A percentile compares a stretch with the other conserved stretches of the same genome.
Evolutionary conservation across 2,888 invertebrate species (phyloP).

Genomic region (Ethmia dodecea): DNA sequence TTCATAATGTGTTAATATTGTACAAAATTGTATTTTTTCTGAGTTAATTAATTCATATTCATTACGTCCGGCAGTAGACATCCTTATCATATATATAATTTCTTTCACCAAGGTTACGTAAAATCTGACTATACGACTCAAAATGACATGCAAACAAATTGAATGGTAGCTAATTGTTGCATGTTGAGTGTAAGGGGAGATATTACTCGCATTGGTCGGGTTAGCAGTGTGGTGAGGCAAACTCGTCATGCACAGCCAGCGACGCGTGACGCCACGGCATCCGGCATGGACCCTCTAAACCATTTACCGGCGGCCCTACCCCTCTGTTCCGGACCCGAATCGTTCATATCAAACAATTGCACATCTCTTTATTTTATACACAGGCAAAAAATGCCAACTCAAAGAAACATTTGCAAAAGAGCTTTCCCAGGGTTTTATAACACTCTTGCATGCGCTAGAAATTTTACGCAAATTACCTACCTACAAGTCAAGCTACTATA

Average conservation of each 20-base stretch:
- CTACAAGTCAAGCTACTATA: too few relatives aligned
- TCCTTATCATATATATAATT: too few relatives aligned
- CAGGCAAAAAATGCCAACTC: too few relatives aligned
- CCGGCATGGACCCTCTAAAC: slow-evolving; percentile 60
- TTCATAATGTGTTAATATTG: slow-evolving; percentile 21
- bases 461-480: too few relatives aligned
- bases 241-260: slow-evolving; percentile 57
- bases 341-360: too few relatives aligned
- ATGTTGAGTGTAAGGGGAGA: slow-evolving; percentile 19
- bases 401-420: too few relatives aligned
- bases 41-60: too few relatives aligned
- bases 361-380: too few relatives aligned
- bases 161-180: slow-evolving; percentile 6
- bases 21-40: too few relatives aligned
- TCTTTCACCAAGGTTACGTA: slow-evolving; percentile 31
- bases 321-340: slow-evolving; percentile 23
- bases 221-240: slow-evolving; percentile 45
- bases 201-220: slow-evolving; percentile 30
- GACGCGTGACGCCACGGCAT: slow-evolving; percentile 63
- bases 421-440: too few relatives aligned
- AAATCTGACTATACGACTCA: slow-evolving; percentile 15
- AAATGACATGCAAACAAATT: slow-evolving; percentile 11
- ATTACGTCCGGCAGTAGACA: too few relatives aligned
- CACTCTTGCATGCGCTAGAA: too few relatives aligned
- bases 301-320: slow-evolving; percentile 46